Conservation (phyloP, 2,888 invertebrate species). For the Augiades crinisus region DNA sequence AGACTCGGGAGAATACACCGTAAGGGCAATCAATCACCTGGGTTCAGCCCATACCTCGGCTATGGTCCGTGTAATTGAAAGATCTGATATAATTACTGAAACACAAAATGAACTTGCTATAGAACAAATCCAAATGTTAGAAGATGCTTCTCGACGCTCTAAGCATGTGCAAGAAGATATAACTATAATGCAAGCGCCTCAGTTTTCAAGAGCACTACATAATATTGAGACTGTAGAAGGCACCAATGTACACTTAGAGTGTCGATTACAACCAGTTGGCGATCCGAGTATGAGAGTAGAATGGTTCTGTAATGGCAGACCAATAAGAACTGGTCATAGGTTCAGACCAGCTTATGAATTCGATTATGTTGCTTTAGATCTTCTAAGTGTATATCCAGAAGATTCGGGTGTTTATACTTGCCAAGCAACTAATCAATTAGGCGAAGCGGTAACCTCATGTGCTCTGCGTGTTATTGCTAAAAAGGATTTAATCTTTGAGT, state of each 20-base stretch:
- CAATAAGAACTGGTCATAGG: conserved; percentile 95
- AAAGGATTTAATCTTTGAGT: conserved; percentile 92
- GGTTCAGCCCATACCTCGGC: conserved; percentile 96
- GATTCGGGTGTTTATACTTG: conserved; percentile 98
- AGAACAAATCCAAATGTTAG: conserved; percentile 95
- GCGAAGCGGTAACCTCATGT: conserved; percentile 96
- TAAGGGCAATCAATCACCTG: conserved; percentile 94
- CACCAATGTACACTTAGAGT: conserved; percentile 95
- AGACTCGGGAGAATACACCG: conserved; percentile 98
- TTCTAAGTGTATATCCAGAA: conserved; percentile 97
- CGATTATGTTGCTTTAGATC: conserved; percentile 97
- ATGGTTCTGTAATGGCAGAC: conserved; percentile 97
- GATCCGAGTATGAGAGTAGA: conserved; percentile 96
- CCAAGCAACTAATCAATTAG: conserved; percentile 95
- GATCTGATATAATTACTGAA: conserved; percentile 91
- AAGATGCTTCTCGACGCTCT: conserved; percentile 87
- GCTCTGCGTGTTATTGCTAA: conserved; percentile 94
- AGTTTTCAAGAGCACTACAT: conserved; percentile 92
- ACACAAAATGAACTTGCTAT: conserved; percentile 95
- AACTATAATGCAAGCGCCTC: conserved; percentile 91
- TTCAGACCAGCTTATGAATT: conserved; percentile 98
- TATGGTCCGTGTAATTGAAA: conserved; percentile 91
- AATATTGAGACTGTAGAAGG: conserved; percentile 95
- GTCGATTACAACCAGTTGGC: conserved; percentile 93
- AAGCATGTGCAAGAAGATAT: conserved; percentile 90